These are phyloP conservation scores for Oceanites oceanicus DNA, from an alignment of 2,113 vertebrate genomes.

Conservation along the genomic window DNA sequence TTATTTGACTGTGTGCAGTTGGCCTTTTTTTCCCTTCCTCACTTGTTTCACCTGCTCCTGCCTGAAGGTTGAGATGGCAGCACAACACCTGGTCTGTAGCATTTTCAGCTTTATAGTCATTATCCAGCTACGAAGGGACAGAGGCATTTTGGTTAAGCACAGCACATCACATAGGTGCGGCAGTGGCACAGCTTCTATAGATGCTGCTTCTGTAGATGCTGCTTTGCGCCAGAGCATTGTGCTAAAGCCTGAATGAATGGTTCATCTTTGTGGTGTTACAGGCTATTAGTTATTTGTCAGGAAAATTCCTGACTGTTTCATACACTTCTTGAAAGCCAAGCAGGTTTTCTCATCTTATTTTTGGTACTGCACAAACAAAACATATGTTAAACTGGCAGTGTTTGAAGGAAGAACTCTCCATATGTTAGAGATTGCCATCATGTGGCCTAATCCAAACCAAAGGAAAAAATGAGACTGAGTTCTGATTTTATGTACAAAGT, in stretches of 20 bases:
- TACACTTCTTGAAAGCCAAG: neutral
- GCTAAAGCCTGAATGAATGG: neutral
- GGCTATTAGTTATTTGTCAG: neutral
- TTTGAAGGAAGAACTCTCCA: neutral
- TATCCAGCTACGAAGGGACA: neutral
- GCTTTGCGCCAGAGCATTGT: neutral
- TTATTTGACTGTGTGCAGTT: neutral
- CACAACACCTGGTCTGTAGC: neutral
- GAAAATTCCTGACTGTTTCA: neutral
- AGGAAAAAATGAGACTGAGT: neutral
- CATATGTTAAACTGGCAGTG: neutral
- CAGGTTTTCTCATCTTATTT: neutral
- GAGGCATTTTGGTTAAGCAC: neutral
- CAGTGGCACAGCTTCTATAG: neutral
- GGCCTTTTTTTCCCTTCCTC: neutral
- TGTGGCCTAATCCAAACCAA: neutral
- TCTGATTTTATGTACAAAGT: neutral
- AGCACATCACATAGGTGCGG: neutral
- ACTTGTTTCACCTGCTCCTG: neutral
- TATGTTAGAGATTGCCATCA: neutral
- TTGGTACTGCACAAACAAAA: neutral
- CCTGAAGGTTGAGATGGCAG: neutral
- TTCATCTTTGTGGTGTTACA: neutral
- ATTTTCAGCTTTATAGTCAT: neutral
- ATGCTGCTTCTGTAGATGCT: neutral